phyloP scores from a whole-genome alignment of 1,140 invertebrate species.

The Bathynomus jamesi region DNA sequence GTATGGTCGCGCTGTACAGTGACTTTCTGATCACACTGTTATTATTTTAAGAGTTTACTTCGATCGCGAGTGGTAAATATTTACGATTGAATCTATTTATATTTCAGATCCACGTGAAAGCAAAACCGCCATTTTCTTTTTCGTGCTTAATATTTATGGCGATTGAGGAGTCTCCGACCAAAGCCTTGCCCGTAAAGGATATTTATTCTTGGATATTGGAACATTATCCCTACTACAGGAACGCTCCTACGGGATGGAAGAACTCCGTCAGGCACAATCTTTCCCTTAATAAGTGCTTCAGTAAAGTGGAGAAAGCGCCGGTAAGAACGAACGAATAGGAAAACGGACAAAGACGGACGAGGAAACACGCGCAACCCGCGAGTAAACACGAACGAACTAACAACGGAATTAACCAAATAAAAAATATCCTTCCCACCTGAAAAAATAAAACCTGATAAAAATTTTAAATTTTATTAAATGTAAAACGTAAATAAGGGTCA shows the following conservation, averaged over 20 bases:
- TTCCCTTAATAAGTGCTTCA: slow-evolving; percentile 53
- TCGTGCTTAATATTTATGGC: slow-evolving; percentile 96
- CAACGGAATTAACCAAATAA: too few species aligned
- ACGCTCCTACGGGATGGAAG: slow-evolving; percentile 58
- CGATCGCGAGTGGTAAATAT: background rate
- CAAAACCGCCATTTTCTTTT: slow-evolving; percentile 90
- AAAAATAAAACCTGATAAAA: too few species aligned
- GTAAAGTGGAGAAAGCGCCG: slow-evolving; percentile 51
- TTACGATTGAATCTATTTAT: background rate
- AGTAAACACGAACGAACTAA: too few species aligned
- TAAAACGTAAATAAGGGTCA: too few species aligned
- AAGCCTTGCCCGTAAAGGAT: slow-evolving; percentile 88
- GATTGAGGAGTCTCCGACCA: slow-evolving; percentile 79
- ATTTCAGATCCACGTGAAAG: slow-evolving; percentile 63
- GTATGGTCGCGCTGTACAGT: too few species aligned
- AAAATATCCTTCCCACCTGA: too few species aligned
- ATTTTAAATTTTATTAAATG: too few species aligned
- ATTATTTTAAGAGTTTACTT: background rate
- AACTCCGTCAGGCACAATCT: slow-evolving; percentile 58
- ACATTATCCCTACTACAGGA: slow-evolving; percentile 52
- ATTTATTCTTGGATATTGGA: slow-evolving; percentile 95
- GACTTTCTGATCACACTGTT: background rate
- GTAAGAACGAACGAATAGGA: slow-evolving; percentile 48
- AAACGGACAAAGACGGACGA: background rate
- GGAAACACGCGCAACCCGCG: slow-evolving; percentile 16